Percentiles rank a stretch among this genome's conserved stretches.
phyloP scores from a whole-genome alignment of 1,140 invertebrate genomes.

The Drosophila baimaii region DNA sequence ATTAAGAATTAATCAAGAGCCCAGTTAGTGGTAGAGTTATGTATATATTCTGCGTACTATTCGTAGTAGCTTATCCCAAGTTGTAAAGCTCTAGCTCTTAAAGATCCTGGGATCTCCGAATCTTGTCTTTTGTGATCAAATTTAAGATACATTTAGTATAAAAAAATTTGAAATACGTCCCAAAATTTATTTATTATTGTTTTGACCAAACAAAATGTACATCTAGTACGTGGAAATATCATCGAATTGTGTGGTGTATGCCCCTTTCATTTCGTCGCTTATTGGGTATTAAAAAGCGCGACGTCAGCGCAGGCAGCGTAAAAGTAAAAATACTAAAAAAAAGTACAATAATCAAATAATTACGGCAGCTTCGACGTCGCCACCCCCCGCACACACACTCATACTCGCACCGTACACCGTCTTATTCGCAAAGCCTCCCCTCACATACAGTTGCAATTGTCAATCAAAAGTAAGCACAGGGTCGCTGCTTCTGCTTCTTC shows the following conservation, averaged over 20 bases:
- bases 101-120: background rate
- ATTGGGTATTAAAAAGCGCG: slow-evolving; percentile 33
- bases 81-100: background rate
- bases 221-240: background rate
- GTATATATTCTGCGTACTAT: no score
- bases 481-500: slow-evolving; percentile 46
- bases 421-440: slow-evolving; percentile 56
- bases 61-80: background rate
- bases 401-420: background rate
- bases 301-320: slow-evolving; percentile 45
- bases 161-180: no score
- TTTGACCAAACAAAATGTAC: no score
- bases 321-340: slow-evolving; percentile 43
- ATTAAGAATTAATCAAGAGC: no score
- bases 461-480: slow-evolving; percentile 79
- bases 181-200: no score
- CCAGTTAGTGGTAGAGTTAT: no score
- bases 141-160: no score
- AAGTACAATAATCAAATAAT: slow-evolving; percentile 77
- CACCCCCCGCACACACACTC: slow-evolving; percentile 25
- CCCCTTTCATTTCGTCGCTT: background rate
- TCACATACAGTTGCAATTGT: slow-evolving; percentile 74
- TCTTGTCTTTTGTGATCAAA: no score
- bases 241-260: background rate
- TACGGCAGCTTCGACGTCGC: slow-evolving; percentile 40